Evolutionary conservation across 2,888 invertebrate genomes (phyloP), one percentile per base, ranked within the genome.

Genomic region (Selenia dentaria): DNA sequence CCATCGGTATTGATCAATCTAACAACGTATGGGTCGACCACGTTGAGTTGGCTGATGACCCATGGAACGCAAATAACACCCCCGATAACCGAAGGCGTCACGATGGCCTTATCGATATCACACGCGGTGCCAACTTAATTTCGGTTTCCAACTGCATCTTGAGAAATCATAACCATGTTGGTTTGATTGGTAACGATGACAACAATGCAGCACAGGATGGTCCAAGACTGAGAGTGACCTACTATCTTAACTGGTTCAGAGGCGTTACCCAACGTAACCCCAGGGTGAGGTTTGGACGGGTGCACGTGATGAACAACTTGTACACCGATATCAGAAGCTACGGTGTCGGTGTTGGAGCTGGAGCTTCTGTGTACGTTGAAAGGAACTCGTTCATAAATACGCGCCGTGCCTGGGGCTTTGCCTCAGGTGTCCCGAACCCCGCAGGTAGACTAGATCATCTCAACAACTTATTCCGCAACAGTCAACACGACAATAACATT

Each of bases 241-340:
- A 22, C 27, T 46, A 44, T 27, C 13, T 29, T 1, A 57, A 57
- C 48, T 57, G 57, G 57, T 57, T 42, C 40, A 27, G 5, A 8
- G 54, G 54, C 0, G 38, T 35, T 12, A 10, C 1, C 4, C 57
- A 57, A 32, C 47, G 57, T 5, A 46, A 46, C 20, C 57, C 57
- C 0, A 43, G 42, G 10, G 52, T 57, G n/a, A 48, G 57, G 24
- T 53, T 8, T 6, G 57, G 52, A 8, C 24, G 43, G 8, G 57
- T 57, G 18, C 57, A 57, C 34, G 5, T 57, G 1, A 11, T 52
- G 0, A 57, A 57, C 46, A 57, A 57, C 36, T 20, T 54, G 38
- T 57, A 54, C 35, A 52, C 54, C 1, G 52, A 57, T 33, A 16
- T 51, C 0, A 25, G 0, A 0, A 11, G 1, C 4, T 57, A 52